Conservation (phyloP, 2,113 vertebrate genomes). For the Spilogale gracilis region DNA sequence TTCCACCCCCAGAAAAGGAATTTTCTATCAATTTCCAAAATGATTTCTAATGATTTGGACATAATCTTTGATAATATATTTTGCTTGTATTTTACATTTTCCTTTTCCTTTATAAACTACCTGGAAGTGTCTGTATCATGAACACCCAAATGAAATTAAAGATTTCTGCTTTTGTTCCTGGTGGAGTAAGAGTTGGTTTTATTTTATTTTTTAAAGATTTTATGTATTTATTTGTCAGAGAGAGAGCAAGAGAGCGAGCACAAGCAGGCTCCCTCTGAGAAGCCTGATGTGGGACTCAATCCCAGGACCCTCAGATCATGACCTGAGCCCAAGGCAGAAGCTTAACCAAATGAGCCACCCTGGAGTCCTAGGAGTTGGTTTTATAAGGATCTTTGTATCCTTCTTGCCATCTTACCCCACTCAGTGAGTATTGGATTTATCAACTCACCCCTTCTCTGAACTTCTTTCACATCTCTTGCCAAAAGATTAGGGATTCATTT, state of each 20-base stretch:
- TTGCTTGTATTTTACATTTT: not conserved
- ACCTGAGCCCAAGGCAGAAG: too few species aligned
- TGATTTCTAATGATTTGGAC: not conserved
- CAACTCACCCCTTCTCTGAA: not conserved
- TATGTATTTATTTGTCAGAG: too few species aligned
- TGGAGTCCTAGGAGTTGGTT: not conserved
- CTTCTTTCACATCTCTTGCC: not conserved
- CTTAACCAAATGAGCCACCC: too few species aligned
- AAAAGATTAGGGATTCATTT: not conserved
- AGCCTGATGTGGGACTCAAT: too few species aligned
- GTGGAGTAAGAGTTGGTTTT: not conserved
- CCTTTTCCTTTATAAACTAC: not conserved
- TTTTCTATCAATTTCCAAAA: not conserved
- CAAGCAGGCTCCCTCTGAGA: too few species aligned
- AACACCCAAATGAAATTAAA: not conserved
- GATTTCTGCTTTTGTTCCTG: not conserved
- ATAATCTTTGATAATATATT: not conserved
- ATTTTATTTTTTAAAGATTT: not conserved
- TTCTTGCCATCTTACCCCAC: not conserved
- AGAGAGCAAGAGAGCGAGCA: too few species aligned
- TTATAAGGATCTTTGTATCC: not conserved
- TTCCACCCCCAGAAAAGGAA: not conserved
- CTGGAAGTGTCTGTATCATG: not conserved
- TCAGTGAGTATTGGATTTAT: not conserved
- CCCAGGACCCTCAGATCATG: too few species aligned